Evolutionary conservation across 2,888 invertebrate genomes (phyloP).

Genomic region (Pristionchus japonicus): DNA sequence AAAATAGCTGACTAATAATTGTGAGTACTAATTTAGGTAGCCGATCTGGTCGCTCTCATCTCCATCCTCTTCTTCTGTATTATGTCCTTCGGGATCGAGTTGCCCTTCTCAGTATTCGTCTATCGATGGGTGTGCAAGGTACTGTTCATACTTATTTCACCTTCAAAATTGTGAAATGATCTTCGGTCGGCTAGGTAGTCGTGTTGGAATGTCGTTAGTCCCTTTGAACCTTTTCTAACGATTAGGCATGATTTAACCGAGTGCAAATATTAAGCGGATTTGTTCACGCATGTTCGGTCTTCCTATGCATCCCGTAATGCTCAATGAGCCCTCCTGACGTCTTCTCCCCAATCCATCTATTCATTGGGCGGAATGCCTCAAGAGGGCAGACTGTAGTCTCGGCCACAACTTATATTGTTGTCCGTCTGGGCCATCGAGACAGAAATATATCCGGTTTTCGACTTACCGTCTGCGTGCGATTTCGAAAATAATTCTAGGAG

Average conservation of each 20-base stretch:
- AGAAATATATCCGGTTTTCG: neutral
- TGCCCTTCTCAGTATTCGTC: constrained; percentile 2
- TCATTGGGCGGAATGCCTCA: neutral
- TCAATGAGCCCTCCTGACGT: neutral
- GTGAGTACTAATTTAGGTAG: neutral
- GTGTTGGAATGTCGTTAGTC: too few species aligned
- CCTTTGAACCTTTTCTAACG: too few species aligned
- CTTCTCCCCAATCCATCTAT: neutral
- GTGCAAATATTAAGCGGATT: too few species aligned
- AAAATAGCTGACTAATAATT: neutral
- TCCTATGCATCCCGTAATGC: neutral
- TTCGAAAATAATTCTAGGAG: neutral
- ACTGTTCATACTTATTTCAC: neutral
- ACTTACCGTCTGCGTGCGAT: neutral
- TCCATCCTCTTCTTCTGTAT: constrained; percentile 37
- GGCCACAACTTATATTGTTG: neutral
- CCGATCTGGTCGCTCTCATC: constrained; percentile 4
- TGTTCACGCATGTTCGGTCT: too few species aligned
- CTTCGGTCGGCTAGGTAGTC: too few species aligned
- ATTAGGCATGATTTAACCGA: too few species aligned
- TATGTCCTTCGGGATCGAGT: constrained; percentile 24
- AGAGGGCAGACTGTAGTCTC: neutral
- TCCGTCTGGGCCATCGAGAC: neutral
- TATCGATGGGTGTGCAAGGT: constrained; percentile 47
- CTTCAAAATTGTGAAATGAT: too few species aligned